Percentiles rank a stretch among this genome's conserved stretches.
These are phyloP conservation scores for Pteronotus mesoamericanus DNA, from an alignment of 2,797 vertebrate genomes.

Conservation along the genomic window DNA sequence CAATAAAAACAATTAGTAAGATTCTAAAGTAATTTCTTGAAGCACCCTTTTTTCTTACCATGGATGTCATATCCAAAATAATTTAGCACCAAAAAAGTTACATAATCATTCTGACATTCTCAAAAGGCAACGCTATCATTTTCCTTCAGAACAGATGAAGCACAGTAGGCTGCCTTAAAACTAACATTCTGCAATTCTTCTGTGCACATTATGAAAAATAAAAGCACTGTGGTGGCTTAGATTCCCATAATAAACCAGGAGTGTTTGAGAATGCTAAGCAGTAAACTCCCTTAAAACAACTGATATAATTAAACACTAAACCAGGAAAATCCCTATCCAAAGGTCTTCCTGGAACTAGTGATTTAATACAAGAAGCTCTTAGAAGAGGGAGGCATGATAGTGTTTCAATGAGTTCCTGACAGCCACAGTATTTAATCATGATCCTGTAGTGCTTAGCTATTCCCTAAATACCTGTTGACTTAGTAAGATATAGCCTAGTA, in stretches of 20 bases:
- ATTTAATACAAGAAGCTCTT: neutral
- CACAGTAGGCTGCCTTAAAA: slow-evolving; percentile 16
- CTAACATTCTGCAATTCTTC: neutral
- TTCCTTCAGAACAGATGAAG: slow-evolving; percentile 44
- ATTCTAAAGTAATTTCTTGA: slow-evolving; percentile 40
- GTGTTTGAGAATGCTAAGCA: slow-evolving; percentile 32
- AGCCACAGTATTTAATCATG: neutral
- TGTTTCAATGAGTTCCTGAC: neutral
- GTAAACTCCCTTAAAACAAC: slow-evolving; percentile 34
- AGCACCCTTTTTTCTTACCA: neutral
- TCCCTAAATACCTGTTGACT: neutral
- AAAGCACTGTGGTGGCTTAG: neutral
- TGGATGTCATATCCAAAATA: slow-evolving; percentile 51
- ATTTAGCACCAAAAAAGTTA: slow-evolving; percentile 48
- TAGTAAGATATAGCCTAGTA: neutral
- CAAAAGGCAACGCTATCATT: slow-evolving; percentile 42
- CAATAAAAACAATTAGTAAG: neutral
- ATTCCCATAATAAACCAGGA: neutral
- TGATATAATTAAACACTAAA: slow-evolving; percentile 37
- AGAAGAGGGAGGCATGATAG: neutral
- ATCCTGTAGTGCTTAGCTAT: neutral
- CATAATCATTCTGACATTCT: slow-evolving; percentile 58
- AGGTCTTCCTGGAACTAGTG: neutral
- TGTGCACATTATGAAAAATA: neutral
- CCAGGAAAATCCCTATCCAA: neutral